Percentiles rank a stretch among this genome's conserved stretches.
Conservation (phyloP, 1,140 invertebrate species). For the Bombus fervidus region DNA sequence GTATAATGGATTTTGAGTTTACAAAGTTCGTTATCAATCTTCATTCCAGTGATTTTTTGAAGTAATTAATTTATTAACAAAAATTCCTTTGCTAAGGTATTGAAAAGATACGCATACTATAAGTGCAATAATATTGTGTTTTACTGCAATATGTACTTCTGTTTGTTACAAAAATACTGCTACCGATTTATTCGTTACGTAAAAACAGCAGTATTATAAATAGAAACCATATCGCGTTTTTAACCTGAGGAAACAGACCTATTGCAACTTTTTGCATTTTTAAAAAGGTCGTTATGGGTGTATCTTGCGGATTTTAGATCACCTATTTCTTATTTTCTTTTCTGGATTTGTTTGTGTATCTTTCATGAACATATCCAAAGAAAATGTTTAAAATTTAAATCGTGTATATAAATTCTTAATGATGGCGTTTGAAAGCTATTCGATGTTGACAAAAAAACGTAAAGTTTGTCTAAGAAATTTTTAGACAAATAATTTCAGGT, state of each 20-base stretch:
- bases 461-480: constrained; percentile 26
- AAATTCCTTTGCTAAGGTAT: neutral
- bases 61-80: neutral
- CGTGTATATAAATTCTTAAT: constrained; percentile 2
- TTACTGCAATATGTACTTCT: neutral
- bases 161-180: neutral
- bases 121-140: neutral
- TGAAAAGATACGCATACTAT: neutral
- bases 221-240: neutral
- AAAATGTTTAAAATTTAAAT: constrained; percentile 11
- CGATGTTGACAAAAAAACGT: neutral
- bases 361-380: constrained; percentile 19
- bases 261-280: constrained; percentile 26
- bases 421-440: constrained; percentile 16
- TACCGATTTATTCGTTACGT: neutral
- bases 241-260: neutral
- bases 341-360: constrained; percentile 19
- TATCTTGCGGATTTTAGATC: constrained; percentile 17
- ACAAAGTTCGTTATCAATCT: neutral
- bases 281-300: constrained; percentile 16
- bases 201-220: neutral
- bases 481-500: constrained; percentile 36
- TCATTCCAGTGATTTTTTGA: neutral
- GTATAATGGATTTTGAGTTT: neutral
- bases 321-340: neutral